These are phyloP conservation scores for Hippocampus barbouri DNA, from an alignment of 2,113 vertebrate species.

Conservation along the genomic window DNA sequence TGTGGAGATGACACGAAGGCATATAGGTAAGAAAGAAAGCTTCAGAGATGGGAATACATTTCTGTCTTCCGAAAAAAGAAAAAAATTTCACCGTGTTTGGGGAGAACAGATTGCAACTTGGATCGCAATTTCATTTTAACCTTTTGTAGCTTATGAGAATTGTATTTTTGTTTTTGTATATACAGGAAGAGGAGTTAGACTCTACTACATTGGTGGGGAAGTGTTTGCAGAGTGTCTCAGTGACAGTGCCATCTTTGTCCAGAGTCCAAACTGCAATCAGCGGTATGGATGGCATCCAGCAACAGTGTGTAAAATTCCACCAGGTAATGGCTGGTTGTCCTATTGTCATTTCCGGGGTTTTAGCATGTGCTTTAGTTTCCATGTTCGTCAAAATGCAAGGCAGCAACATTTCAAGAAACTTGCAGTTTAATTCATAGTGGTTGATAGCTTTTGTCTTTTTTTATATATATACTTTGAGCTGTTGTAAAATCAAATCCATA, in stretches of 20 bases:
- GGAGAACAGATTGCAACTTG: neutral
- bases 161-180: constrained; percentile 10
- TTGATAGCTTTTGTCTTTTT: neutral
- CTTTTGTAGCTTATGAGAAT: neutral
- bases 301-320: constrained; percentile 97
- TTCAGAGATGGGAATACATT: neutral
- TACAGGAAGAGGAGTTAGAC: constrained; percentile 90
- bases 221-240: constrained; percentile 98
- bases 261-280: constrained; percentile 98
- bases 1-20: constrained; percentile 96
- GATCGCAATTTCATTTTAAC: neutral
- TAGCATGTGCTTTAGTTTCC: neutral
- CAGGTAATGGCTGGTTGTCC: constrained; percentile 72
- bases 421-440: neutral
- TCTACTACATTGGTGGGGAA: constrained; percentile 97
- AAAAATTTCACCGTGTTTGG: neutral
- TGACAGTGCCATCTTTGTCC: constrained; percentile 97
- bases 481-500: too few species aligned
- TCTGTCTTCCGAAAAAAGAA: too few species aligned
- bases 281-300: constrained; percentile 99
- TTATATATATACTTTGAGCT: too few species aligned
- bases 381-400: neutral
- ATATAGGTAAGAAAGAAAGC: constrained; percentile 82
- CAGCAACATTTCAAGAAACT: neutral
- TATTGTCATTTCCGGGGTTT: neutral